Evolutionary conservation across 2,888 invertebrate genomes (phyloP), one percentile per base, ranked within the genome.

Genomic region (Pristionchus arcanus): DNA sequence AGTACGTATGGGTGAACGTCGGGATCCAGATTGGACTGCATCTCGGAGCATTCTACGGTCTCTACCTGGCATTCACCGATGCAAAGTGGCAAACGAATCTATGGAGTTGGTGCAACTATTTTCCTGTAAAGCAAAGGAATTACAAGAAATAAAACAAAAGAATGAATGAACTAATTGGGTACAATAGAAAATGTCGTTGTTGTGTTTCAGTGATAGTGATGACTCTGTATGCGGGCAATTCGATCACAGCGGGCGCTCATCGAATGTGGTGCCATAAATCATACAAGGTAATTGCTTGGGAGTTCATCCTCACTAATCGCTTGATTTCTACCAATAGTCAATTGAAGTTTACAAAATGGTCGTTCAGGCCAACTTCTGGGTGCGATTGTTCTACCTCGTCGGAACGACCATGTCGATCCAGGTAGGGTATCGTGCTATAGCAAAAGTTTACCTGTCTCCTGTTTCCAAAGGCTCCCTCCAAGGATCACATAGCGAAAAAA

Each of bases 331-430:
- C n/a, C 25, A 31, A 68, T 1, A 2, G n/a, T 2, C 25, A 9
- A n/a, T 21, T 3, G 37, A 86, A 53, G 2, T n/a, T n/a, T 66
- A 66, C 16, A 9, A 68, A 59, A 0, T n/a, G 11, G 7, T 49
- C 31, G 19, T 86, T 66, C 71, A 87, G 87, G 87, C 87, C 16
- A 87, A 87, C 25, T 87, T 87, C 71, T 63, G 87, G 63, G 87
- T 87, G 16, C 87, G 87, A 1, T 71, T 87, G 49, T 71, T 66
- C 28, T 49, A 49, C 28, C 3, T 87, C 71, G 49, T 66, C 19
- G 87, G 87, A 1, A 87, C 87, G 1, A 87, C 87, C 15, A 71
- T 87, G 42, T 34, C 87, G 15, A 68, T 87, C n/a, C 87, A 87
- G 87, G 87, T 87, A 0, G 11, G 42, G 9, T 49, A 13, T 42